Base-by-base conservation (phyloP, 1,140 invertebrate species). In the Drosophila repleta region DNA sequence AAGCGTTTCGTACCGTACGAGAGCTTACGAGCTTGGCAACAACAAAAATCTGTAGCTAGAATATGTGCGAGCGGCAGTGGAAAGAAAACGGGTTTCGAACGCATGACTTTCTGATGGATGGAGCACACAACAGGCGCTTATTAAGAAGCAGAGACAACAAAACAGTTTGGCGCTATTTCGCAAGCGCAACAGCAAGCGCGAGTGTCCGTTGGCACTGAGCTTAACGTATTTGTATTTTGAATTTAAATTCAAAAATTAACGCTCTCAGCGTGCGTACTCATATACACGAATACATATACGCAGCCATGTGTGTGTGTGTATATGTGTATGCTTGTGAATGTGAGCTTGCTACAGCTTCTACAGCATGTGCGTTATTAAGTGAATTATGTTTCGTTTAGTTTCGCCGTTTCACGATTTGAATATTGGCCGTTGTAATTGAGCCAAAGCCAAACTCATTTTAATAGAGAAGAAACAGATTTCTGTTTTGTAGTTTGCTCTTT, bases 161-260 rank as follows among this genome's bases (percentile, higher is more conserved):
- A 61, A 57, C n/a, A 3, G n/a, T 43, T 43, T 58, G 63, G 55
- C 69, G 69, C 48, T 60, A 61, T 76, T 77, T 83, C 37, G 37
- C 46, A 78, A 74, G 26, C 49, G 39, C 68, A 60, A 46, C 78
- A 29, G 37, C 46, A 74, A 74, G 26, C 49, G 35, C 68, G 60
- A 43, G 60, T 39, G 64, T 56, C 61, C 39, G 67, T 65, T 64
- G 74, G 41, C 46, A 46, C 20, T 46, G 63, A 76, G 66, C 62
- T 61, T 80, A 81, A 68, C 79, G 75, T 70, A 29, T 62, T 26
- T 45, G 26, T 21, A 17, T 75, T 70, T 83, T 79, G 24, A 83
- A 83, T 83, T 79, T 52, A 60, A 79, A 79, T 83, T 83, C 39
- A 73, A 83, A 83, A 84, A 48, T 63, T 83, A 83, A 83, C 80